Base-by-base conservation (phyloP, 2,113 vertebrate species). In the Phaethornis superciliosus region DNA sequence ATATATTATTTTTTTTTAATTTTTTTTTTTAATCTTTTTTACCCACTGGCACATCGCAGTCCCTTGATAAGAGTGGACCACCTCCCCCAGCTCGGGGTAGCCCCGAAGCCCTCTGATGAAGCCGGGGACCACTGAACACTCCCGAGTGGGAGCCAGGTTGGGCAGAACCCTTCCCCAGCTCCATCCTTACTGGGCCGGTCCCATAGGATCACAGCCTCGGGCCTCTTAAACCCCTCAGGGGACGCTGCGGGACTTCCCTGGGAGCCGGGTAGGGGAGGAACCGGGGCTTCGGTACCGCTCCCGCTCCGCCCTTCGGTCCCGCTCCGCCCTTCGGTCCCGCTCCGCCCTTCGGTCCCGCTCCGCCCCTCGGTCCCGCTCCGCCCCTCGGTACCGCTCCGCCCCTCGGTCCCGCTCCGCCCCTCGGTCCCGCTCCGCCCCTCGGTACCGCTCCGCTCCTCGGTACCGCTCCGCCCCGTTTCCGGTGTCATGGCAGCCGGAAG, bases 221-320 rank as follows among this genome's bases (percentile, higher is more conserved):
- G 17, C 3, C 5, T 9, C 23, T 64, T 32, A 19, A 56, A 47
- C 21, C 9, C 22, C 21, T 18, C 46, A 47, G 10, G 49, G 49
- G 49, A 2, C 2, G 0, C 0, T 8, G 21, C 4, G 46, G 15
- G 10, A 5, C 7, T 19, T 35, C 1, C 56, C 26, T 2, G 12
- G 37, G 21, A 62, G 8, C 62, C 26, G 3, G 21, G 32, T n/a
- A n/a, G n/a, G n/a, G 37, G 37, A 40, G 37, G 37, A 40, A 9
- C 37, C 37, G 37, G 37, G 11, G n/a, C n/a, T n/a, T n/a, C n/a
- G n/a, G n/a, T n/a, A n/a, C n/a, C n/a, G n/a, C n/a, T n/a, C 42
- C 42, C 42, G 42, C 15, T 44, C 42, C 42, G 15, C 42, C 42
- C n/a, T n/a, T n/a, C 42, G 42, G 42, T 44, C 15, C 42, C 42